Conservation (phyloP, 2,797 vertebrate genomes). For the Coccyzus lansbergi region DNA sequence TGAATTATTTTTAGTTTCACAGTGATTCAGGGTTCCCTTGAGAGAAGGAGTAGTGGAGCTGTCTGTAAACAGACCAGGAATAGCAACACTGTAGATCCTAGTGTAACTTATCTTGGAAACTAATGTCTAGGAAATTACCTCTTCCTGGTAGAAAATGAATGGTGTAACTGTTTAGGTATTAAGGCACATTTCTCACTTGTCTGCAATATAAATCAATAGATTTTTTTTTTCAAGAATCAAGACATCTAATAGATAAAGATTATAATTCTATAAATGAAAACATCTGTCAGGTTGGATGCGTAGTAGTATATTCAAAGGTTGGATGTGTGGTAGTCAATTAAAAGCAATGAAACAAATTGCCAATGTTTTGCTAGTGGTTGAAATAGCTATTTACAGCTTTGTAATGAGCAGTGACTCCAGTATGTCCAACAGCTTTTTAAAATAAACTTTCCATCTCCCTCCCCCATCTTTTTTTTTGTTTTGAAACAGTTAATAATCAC, state of each 20-base stretch:
- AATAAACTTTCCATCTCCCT: background rate
- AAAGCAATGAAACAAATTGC: background rate
- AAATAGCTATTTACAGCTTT: background rate
- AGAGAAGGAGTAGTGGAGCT: background rate
- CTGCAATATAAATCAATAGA: background rate
- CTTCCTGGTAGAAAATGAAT: background rate
- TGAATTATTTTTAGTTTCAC: constrained; percentile 27
- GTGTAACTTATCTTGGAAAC: background rate
- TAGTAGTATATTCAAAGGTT: no score
- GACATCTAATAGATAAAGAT: background rate
- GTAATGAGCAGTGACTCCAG: background rate
- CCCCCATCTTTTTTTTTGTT: background rate
- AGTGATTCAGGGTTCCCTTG: constrained; percentile 5
- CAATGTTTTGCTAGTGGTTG: background rate
- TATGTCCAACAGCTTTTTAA: background rate
- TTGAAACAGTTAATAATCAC: background rate
- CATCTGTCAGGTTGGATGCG: background rate
- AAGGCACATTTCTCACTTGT: background rate
- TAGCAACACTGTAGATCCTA: background rate
- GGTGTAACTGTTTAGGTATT: background rate
- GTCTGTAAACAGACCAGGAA: background rate
- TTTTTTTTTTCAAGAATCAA: constrained; percentile 15
- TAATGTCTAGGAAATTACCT: background rate
- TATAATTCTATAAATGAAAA: background rate
- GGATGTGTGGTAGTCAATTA: background rate